Conservation (phyloP, 2,113 vertebrate genomes). For the Myiopsitta monachus region DNA sequence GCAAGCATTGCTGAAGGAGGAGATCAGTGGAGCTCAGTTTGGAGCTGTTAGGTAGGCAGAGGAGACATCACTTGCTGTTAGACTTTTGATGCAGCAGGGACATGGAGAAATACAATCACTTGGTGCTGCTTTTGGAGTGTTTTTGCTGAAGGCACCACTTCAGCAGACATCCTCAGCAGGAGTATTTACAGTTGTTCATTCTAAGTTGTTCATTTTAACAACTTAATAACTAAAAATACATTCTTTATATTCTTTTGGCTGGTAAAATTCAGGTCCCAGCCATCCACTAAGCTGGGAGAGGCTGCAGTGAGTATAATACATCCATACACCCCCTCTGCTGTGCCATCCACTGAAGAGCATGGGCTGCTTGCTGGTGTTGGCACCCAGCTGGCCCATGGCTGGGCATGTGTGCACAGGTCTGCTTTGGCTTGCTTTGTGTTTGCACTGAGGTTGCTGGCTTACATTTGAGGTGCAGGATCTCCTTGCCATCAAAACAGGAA, state of each 20-base stretch:
- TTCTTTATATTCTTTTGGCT: background rate
- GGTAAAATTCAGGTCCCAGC: background rate
- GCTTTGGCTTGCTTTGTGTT: background rate
- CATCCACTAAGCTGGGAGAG: no score
- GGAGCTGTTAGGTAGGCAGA: background rate
- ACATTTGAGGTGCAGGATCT: background rate
- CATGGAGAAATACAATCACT: background rate
- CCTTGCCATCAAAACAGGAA: background rate
- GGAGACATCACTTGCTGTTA: background rate
- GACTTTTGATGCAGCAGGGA: background rate
- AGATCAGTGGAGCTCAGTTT: background rate
- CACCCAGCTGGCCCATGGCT: background rate
- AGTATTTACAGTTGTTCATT: background rate
- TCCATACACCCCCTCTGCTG: fast-evolving
- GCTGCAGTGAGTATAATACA: fast-evolving
- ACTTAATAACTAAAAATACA: background rate
- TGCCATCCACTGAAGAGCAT: background rate
- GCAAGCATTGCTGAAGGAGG: background rate
- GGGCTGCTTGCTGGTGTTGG: background rate
- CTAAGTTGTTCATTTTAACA: background rate
- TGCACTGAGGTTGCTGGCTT: background rate
- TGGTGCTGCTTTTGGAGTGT: background rate
- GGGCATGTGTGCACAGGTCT: background rate
- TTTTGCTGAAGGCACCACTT: background rate
- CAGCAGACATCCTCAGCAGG: background rate